Percentiles rank a stretch among this genome's conserved stretches.
Conservation (phyloP, 2,797 vertebrate genomes). For the Pseudocheirus occidentalis region DNA sequence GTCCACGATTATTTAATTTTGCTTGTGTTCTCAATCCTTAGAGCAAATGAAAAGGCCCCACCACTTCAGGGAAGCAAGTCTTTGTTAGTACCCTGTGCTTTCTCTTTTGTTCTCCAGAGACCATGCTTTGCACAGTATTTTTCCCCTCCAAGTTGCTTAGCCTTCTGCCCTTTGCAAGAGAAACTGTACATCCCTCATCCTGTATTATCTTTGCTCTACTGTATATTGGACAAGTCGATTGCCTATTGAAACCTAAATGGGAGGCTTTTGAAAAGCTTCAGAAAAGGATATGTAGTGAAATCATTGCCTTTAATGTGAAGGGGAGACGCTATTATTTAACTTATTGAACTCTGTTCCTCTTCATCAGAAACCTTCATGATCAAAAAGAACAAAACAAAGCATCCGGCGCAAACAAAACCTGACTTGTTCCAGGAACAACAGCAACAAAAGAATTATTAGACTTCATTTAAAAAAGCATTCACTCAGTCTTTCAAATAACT, state of each 20-base stretch:
- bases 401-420: slow-evolving; percentile 16
- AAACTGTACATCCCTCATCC: not conserved
- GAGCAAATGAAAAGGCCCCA: slow-evolving; percentile 48
- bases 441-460: not conserved
- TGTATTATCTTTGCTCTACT: slow-evolving; percentile 5
- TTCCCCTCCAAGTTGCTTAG: not conserved
- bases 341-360: slow-evolving; percentile 8
- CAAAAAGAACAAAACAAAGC: slow-evolving; percentile 35
- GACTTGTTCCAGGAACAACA: not conserved
- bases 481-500: slow-evolving; percentile 37
- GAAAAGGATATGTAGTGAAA: not conserved
- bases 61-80: slow-evolving; percentile 19
- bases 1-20: slow-evolving; percentile 74
- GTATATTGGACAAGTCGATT: slow-evolving; percentile 15
- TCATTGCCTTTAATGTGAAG: slow-evolving; percentile 30
- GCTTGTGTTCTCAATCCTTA: slow-evolving; percentile 45
- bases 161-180: not conserved
- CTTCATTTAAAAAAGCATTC: slow-evolving; percentile 24
- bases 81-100: slow-evolving; percentile 47
- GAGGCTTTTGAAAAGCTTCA: slow-evolving; percentile 8
- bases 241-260: not conserved
- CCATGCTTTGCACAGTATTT: not conserved
- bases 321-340: not conserved
- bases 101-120: slow-evolving; percentile 24
- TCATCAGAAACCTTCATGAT: slow-evolving; percentile 12